Evolutionary conservation across 1,140 invertebrate species (phyloP).

Genomic region (Caenorhabditis tropicalis): DNA sequence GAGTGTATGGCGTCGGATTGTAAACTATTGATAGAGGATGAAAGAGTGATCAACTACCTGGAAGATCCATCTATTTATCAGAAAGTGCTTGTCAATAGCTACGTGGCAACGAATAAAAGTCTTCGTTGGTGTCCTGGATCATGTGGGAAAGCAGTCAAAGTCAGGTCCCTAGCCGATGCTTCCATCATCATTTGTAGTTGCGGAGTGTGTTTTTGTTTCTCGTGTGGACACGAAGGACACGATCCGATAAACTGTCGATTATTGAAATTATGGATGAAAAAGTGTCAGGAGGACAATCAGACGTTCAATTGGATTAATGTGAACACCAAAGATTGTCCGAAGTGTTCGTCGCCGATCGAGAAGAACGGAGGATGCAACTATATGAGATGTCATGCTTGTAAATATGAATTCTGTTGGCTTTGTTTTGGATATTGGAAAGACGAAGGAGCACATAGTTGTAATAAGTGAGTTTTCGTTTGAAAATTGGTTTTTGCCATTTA

Average conservation of each 20-base stretch:
- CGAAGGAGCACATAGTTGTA: neutral
- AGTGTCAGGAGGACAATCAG: conserved; percentile 98
- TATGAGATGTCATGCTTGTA: conserved; percentile 98
- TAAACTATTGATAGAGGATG: conserved; percentile 24
- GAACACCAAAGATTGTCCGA: conserved; percentile 83
- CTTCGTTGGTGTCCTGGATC: conserved; percentile 96
- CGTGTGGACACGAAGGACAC: conserved; percentile 97
- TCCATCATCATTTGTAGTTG: conserved; percentile 93
- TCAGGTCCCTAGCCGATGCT: conserved; percentile 85
- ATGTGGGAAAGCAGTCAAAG: conserved; percentile 93
- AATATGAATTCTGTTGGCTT: conserved; percentile 99
- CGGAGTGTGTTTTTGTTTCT: conserved; percentile 78
- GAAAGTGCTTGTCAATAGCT: conserved; percentile 96
- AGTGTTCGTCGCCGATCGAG: conserved; percentile 65
- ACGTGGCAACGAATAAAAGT: conserved; percentile 93
- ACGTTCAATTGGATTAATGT: conserved; percentile 99
- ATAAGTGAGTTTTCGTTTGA: neutral
- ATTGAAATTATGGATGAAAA: conserved; percentile 95
- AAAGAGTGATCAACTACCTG: conserved; percentile 72
- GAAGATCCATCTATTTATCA: conserved; percentile 79
- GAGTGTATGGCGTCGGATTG: conserved; percentile 8
- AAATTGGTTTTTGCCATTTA: conserved; percentile 74
- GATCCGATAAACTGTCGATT: conserved; percentile 94
- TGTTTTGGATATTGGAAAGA: conserved; percentile 82
- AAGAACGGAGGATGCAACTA: conserved; percentile 98